Conservation (phyloP, 2,888 invertebrate genomes). For the Harpalus rubripes region DNA sequence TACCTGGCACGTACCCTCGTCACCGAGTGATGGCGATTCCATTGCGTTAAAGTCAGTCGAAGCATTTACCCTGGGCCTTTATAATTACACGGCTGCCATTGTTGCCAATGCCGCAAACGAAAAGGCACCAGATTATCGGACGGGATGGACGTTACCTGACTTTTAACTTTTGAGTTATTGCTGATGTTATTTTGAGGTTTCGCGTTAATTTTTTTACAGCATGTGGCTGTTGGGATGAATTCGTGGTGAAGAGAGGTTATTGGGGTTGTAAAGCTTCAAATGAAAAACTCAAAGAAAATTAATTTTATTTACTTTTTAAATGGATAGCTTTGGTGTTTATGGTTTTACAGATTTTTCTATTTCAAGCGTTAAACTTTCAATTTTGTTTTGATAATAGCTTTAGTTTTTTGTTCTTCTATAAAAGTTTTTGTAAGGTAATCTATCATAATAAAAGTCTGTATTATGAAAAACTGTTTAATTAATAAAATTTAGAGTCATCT, state of each 20-base stretch:
- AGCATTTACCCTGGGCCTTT: conserved; percentile 55
- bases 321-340: not conserved
- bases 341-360: not conserved
- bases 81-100: conserved; percentile 67
- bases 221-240: not conserved
- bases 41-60: conserved; percentile 67
- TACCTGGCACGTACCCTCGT: conserved; percentile 57
- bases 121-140: conserved; percentile 58
- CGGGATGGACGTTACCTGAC: conserved; percentile 54
- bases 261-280: conserved; percentile 31
- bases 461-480: not conserved
- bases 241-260: conserved; percentile 34
- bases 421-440: not conserved
- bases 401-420: not conserved
- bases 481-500: not conserved
- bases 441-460: not conserved
- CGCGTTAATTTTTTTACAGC: conserved; percentile 52
- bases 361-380: not conserved
- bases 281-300: not conserved
- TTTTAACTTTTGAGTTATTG: conserved; percentile 63
- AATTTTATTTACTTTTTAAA: conserved; percentile 20
- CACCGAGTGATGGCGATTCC: conserved; percentile 53
- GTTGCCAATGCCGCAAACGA: conserved; percentile 63
- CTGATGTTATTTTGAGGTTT: conserved; percentile 59
- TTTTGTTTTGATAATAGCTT: not conserved